Evolutionary conservation across 2,888 invertebrate genomes (phyloP).

Genomic region (Abscondita cerata): DNA sequence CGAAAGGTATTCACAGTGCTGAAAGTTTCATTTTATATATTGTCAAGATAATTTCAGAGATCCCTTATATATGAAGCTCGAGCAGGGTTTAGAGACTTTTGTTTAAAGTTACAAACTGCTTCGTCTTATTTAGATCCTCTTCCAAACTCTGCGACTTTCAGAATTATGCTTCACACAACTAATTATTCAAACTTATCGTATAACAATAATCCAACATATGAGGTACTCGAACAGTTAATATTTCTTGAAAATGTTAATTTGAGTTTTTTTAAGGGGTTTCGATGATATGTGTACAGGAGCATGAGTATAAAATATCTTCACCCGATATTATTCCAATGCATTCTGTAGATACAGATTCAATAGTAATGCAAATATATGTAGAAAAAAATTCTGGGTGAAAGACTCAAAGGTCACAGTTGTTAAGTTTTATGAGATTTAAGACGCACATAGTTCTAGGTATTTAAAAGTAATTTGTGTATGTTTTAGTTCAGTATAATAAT

Average conservation of each 20-base stretch:
- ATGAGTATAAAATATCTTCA: slow-evolving; percentile 43
- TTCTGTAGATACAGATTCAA: slow-evolving; percentile 55
- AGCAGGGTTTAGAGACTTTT: slow-evolving; percentile 69
- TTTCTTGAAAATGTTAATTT: slow-evolving; percentile 16
- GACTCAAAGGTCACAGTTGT: no score
- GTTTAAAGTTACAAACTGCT: slow-evolving; percentile 64
- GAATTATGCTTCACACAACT: slow-evolving; percentile 66
- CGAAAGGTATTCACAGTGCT: slow-evolving; percentile 49
- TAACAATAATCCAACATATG: slow-evolving; percentile 62
- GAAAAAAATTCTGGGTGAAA: slow-evolving; percentile 41
- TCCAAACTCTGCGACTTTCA: slow-evolving; percentile 65
- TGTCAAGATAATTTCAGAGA: slow-evolving; percentile 61
- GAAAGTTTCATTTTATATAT: no score
- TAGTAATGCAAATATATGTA: slow-evolving; percentile 55
- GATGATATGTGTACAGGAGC: slow-evolving; percentile 57
- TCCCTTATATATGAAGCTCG: slow-evolving; percentile 67
- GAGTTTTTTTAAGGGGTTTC: slow-evolving; percentile 59
- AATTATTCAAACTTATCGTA: slow-evolving; percentile 65
- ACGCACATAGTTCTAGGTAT: no score
- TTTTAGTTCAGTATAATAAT: no score
- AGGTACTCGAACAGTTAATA: slow-evolving; percentile 46
- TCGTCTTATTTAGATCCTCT: slow-evolving; percentile 60
- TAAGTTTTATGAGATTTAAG: no score
- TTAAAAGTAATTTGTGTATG: no score
- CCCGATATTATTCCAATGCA: slow-evolving; percentile 59